Evolutionary conservation across 2,888 invertebrate genomes (phyloP).

Genomic region (Xanthia icteritia): DNA sequence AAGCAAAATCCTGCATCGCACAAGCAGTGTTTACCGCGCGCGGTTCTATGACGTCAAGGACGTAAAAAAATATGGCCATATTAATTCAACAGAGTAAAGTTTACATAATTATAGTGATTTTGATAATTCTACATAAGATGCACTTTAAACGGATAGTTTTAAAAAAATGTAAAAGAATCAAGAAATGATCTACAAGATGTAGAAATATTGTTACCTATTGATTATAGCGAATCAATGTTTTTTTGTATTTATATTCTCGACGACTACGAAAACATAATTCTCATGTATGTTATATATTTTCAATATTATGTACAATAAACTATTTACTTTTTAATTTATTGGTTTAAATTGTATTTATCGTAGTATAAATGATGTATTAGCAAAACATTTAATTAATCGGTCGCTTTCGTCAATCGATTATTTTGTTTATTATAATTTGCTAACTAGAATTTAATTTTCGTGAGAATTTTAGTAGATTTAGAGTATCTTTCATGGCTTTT

Average conservation of each 20-base stretch:
- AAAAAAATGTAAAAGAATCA: slow-evolving; percentile 34
- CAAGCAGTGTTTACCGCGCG: background rate
- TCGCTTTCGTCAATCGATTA: slow-evolving; percentile 10
- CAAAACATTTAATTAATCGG: background rate
- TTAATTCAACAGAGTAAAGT: slow-evolving; percentile 22
- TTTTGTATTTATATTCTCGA: slow-evolving; percentile 22
- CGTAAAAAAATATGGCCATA: background rate
- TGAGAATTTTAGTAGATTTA: slow-evolving; percentile 6
- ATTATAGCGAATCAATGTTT: slow-evolving; percentile 29
- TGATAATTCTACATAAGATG: slow-evolving; percentile 52
- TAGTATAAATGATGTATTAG: slow-evolving; percentile 13
- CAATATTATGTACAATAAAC: slow-evolving; percentile 46
- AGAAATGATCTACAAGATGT: slow-evolving; percentile 12
- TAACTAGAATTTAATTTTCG: background rate
- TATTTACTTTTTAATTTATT: slow-evolving; percentile 46
- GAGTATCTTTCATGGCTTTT: slow-evolving; percentile 8
- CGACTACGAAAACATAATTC: slow-evolving; percentile 35
- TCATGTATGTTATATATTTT: slow-evolving; percentile 23
- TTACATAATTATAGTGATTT: slow-evolving; percentile 33
- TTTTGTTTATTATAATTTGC: background rate
- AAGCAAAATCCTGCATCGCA: background rate
- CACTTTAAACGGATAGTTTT: slow-evolving; percentile 56
- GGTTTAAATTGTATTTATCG: slow-evolving; percentile 34
- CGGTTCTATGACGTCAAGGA: background rate
- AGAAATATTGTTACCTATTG: slow-evolving; percentile 12